These are phyloP conservation scores for Sylvia atricapilla DNA, from an alignment of 2,113 vertebrate genomes.

Conservation along the genomic window DNA sequence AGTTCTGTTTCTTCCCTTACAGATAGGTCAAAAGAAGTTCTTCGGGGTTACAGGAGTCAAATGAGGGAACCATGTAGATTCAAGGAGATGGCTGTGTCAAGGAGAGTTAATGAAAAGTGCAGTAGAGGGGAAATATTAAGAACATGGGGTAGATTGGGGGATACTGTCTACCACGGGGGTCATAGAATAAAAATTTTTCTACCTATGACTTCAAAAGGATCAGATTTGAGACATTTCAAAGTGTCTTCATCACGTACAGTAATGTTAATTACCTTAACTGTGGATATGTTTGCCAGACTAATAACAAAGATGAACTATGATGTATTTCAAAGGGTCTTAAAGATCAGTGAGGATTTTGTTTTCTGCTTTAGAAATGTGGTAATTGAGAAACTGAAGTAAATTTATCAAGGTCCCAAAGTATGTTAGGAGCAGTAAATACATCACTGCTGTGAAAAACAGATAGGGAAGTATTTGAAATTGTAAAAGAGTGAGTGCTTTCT, in stretches of 20 bases:
- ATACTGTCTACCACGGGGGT: not conserved
- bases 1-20: not conserved
- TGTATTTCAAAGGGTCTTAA: constrained; percentile 28
- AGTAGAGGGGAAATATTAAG: not conserved
- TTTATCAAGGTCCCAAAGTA: not conserved
- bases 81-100: not conserved
- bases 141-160: not conserved
- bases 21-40: not conserved
- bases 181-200: not conserved
- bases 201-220: not conserved
- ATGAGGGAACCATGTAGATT: not conserved
- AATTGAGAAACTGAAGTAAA: constrained; percentile 10
- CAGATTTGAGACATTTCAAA: not conserved
- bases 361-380: not conserved
- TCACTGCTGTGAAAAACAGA: not conserved
- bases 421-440: not conserved
- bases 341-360: not conserved
- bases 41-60: not conserved
- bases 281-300: not conserved
- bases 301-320: not conserved
- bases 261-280: constrained; percentile 23
- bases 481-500: not conserved
- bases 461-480: not conserved
- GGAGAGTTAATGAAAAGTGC: not conserved
- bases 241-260: not conserved